These are phyloP conservation scores for Rhopalosiphum nymphaeae DNA, from an alignment of 2,888 invertebrate genomes.

Conservation along the genomic window DNA sequence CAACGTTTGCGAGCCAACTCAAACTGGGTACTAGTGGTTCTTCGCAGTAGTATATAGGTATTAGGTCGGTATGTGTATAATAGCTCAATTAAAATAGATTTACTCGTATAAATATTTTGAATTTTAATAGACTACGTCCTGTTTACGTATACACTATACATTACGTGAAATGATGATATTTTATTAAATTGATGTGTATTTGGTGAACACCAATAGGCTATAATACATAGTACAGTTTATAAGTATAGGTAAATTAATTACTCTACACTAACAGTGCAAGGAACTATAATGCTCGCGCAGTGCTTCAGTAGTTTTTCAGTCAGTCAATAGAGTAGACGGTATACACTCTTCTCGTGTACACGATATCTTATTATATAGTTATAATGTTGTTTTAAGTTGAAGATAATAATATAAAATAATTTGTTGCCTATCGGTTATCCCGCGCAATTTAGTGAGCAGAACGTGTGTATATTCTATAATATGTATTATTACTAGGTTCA, in stretches of 20 bases:
- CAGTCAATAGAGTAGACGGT: not conserved
- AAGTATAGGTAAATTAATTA: not conserved
- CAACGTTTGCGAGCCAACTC: not conserved
- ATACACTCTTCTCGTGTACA: not conserved
- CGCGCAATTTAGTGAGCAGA: not conserved
- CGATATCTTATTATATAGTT: not conserved
- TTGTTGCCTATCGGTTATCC: not conserved
- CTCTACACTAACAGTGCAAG: not conserved
- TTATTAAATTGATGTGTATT: not conserved
- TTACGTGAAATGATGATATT: not conserved
- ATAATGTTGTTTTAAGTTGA: not conserved
- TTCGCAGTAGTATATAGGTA: not conserved
- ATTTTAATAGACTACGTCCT: constrained; percentile 7
- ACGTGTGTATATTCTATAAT: not conserved
- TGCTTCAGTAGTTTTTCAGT: not conserved
- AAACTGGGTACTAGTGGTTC: not conserved
- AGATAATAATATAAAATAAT: not conserved
- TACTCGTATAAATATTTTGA: not conserved
- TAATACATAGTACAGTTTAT: not conserved
- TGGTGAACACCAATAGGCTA: not conserved
- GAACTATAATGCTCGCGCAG: not conserved
- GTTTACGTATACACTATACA: not conserved
- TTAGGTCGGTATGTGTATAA: not conserved
- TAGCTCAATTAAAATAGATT: not conserved
- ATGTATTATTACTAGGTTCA: not conserved